These are phyloP conservation scores for Bemisia tabaci DNA, from an alignment of 1,140 invertebrate species.

Conservation along the genomic window DNA sequence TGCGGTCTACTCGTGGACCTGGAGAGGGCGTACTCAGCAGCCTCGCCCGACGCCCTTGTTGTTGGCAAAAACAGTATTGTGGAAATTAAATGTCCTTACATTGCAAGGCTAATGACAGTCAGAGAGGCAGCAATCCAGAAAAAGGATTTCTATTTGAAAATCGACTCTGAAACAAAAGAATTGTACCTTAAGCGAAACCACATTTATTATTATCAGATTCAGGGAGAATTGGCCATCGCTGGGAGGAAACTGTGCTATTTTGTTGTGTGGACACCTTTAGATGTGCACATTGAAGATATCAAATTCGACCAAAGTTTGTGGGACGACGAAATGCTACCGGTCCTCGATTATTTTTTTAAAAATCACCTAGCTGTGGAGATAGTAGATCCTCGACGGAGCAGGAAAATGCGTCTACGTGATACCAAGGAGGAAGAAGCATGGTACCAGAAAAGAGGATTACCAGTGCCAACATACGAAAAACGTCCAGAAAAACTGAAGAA, in stretches of 20 bases:
- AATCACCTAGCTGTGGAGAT: background rate
- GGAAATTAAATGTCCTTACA: background rate
- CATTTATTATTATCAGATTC: constrained; percentile 3
- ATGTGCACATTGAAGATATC: constrained; percentile 2
- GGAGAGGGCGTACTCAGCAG: background rate
- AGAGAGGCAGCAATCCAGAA: background rate
- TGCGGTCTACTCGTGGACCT: background rate
- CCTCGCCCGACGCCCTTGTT: background rate
- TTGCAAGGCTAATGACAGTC: background rate
- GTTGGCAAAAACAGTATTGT: background rate
- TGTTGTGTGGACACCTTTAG: background rate
- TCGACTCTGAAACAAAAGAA: background rate
- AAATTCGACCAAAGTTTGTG: background rate
- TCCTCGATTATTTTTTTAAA: background rate
- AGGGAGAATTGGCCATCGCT: background rate
- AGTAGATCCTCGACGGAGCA: background rate
- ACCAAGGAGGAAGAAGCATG: background rate
- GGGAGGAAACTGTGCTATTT: background rate
- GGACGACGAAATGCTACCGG: background rate
- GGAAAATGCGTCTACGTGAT: background rate
- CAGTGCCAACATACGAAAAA: too few species aligned
- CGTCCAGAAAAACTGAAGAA: too few species aligned
- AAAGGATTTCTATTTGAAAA: background rate
- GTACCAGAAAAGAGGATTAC: too few species aligned
- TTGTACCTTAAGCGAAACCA: background rate